Evolutionary conservation across 2,797 vertebrate genomes (phyloP).

Genomic region (Sparus aurata): DNA sequence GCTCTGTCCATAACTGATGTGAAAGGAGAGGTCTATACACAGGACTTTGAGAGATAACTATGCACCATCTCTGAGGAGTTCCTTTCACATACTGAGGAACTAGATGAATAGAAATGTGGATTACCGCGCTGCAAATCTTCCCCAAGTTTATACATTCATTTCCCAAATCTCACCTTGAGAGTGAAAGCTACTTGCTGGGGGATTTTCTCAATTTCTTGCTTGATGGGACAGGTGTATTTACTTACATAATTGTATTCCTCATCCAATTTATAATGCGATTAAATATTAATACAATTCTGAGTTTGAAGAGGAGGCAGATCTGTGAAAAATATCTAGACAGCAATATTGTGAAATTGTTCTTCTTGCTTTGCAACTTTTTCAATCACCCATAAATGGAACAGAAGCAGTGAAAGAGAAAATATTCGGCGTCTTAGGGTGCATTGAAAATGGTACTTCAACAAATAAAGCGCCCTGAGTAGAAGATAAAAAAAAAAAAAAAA

Average conservation of each 20-base stretch:
- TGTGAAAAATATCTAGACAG: conserved; percentile 78
- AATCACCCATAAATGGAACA: conserved; percentile 64
- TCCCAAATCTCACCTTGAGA: conserved; percentile 80
- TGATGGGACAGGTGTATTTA: conserved; percentile 88
- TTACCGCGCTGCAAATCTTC: conserved; percentile 78
- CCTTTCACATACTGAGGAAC: conserved; percentile 61
- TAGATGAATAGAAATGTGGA: conserved; percentile 78
- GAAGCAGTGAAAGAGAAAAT: conserved; percentile 62
- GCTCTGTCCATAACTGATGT: conserved; percentile 22
- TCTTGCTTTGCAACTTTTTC: conserved; percentile 75
- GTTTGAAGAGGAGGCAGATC: conserved; percentile 78
- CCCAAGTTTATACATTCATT: conserved; percentile 76
- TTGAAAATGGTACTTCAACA: conserved; percentile 59
- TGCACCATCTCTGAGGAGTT: conserved; percentile 58
- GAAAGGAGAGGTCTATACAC: conserved; percentile 43
- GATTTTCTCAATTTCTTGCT: conserved; percentile 87
- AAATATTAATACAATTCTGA: conserved; percentile 86
- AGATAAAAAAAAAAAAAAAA: conserved; percentile 72
- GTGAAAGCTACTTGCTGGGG: conserved; percentile 76
- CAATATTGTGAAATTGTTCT: conserved; percentile 77
- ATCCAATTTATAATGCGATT: conserved; percentile 86
- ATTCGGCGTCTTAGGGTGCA: conserved; percentile 54
- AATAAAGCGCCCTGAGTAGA: conserved; percentile 56
- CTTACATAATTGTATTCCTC: conserved; percentile 86
- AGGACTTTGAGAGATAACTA: conserved; percentile 54